phyloP scores from a whole-genome alignment of 2,797 vertebrate genomes.

The Toxotes lorentzi region DNA sequence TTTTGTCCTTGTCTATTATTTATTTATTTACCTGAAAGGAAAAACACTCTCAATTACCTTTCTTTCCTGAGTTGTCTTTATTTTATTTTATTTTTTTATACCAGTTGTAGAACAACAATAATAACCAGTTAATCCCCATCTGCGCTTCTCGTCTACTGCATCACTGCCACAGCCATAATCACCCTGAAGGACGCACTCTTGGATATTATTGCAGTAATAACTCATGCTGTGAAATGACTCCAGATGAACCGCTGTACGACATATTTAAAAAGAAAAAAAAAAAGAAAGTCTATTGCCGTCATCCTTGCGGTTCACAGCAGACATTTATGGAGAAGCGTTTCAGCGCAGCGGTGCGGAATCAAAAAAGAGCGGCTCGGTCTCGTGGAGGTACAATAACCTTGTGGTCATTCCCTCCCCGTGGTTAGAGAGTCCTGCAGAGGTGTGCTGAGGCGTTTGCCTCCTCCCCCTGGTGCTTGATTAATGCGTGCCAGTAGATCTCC shows the following conservation, averaged over 20 bases:
- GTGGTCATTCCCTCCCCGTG: slow-evolving; percentile 57
- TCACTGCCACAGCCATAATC: slow-evolving; percentile 68
- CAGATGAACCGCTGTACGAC: slow-evolving; percentile 37
- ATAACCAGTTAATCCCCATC: slow-evolving; percentile 53
- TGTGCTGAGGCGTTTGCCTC: slow-evolving; percentile 51
- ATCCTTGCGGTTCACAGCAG: slow-evolving; percentile 31
- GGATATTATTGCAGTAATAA: slow-evolving; percentile 69
- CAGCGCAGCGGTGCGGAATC: slow-evolving; percentile 44
- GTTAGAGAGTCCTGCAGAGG: slow-evolving; percentile 58
- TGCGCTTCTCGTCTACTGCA: slow-evolving; percentile 53
- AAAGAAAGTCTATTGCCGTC: slow-evolving; percentile 51
- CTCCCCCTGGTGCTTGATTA: slow-evolving; percentile 71
- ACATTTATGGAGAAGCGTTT: slow-evolving; percentile 57
- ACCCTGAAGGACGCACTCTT: slow-evolving; percentile 69
- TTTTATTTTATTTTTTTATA: slow-evolving; percentile 8
- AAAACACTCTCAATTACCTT: slow-evolving; percentile 27
- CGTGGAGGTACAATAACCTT: slow-evolving; percentile 64
- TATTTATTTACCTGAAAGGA: slow-evolving; percentile 39
- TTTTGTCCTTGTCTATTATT: neutral
- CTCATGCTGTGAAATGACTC: slow-evolving; percentile 69
- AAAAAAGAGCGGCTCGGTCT: slow-evolving; percentile 17
- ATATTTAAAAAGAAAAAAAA: neutral
- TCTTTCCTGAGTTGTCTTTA: neutral
- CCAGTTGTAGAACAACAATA: slow-evolving; percentile 59
- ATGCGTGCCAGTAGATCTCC: slow-evolving; percentile 71